A percentile compares a stretch with the other conserved stretches of the same genome.
phyloP scores from a whole-genome alignment of 2,113 vertebrate genomes.

The Anseranas semipalmata region DNA sequence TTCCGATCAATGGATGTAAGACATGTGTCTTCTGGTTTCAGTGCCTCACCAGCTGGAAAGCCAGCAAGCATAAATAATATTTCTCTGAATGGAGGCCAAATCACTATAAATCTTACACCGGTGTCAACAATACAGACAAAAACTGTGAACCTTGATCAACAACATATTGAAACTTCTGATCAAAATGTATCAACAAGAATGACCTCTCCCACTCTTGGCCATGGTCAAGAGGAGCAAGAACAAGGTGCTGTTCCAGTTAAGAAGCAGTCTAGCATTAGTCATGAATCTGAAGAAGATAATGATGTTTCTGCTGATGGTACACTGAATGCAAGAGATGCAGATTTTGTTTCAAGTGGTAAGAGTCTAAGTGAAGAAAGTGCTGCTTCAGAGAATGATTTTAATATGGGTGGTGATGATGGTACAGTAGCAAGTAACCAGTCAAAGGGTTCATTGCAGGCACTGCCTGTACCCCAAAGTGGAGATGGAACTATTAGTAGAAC shows the following conservation, averaged over 20 bases:
- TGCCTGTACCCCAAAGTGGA: constrained; percentile 63
- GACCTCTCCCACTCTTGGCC: constrained; percentile 65
- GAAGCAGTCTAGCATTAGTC: constrained; percentile 71
- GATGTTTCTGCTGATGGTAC: constrained; percentile 72
- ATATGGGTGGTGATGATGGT: constrained; percentile 76
- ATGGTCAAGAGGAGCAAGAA: constrained; percentile 77
- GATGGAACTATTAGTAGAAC: constrained; percentile 74
- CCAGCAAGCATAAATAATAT: constrained; percentile 82
- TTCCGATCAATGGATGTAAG: constrained; percentile 86
- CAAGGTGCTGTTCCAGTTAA: constrained; percentile 68
- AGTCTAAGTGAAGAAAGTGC: constrained; percentile 81
- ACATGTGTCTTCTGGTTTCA: constrained; percentile 85
- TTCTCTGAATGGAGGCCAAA: constrained; percentile 87
- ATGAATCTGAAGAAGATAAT: constrained; percentile 78
- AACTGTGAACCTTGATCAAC: constrained; percentile 76
- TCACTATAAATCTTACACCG: constrained; percentile 82
- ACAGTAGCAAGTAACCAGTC: constrained; percentile 66
- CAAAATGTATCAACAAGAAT: constrained; percentile 72
- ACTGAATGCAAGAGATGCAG: constrained; percentile 77
- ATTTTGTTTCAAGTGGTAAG: constrained; percentile 81
- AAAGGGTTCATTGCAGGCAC: constrained; percentile 61
- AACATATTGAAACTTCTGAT: constrained; percentile 74
- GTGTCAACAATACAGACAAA: constrained; percentile 78
- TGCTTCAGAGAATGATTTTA: constrained; percentile 80
- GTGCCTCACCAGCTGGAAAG: constrained; percentile 81